Evolutionary conservation across 2,797 vertebrate species (phyloP).

Genomic region (Eospalax fontanierii): DNA sequence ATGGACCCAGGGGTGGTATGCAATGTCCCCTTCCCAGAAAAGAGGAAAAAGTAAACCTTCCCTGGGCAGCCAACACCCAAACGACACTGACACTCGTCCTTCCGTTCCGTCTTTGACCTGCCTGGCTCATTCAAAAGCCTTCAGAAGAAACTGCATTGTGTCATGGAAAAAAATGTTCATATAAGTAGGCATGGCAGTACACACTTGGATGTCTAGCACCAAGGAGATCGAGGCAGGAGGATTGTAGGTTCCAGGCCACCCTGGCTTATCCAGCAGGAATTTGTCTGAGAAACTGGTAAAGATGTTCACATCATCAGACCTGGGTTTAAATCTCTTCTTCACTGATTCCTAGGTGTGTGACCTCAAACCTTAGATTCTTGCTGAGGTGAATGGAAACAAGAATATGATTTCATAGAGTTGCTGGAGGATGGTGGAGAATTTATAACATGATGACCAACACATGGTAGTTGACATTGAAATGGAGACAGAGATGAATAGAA

Average conservation of each 20-base stretch:
- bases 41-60: slow-evolving; percentile 37
- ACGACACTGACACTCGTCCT: no score
- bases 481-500: slow-evolving; percentile 13
- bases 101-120: background rate
- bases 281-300: background rate
- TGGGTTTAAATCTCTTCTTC: background rate
- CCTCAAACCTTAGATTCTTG: background rate
- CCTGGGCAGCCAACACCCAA: background rate
- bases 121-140: background rate
- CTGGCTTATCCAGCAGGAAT: background rate
- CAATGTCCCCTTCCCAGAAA: background rate
- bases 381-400: background rate
- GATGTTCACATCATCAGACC: background rate
- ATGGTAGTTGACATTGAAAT: slow-evolving; percentile 42
- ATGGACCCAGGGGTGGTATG: background rate
- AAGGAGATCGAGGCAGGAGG: background rate
- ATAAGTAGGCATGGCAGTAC: no score
- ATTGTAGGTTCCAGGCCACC: background rate
- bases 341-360: background rate
- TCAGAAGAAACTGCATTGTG: background rate
- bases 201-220: background rate
- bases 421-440: background rate
- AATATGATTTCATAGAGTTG: background rate
- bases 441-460: background rate
- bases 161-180: background rate